A percentile compares a stretch with the other conserved stretches of the same genome.
Conservation (phyloP, 2,888 invertebrate species). For the Scaptomyza polygonia region DNA sequence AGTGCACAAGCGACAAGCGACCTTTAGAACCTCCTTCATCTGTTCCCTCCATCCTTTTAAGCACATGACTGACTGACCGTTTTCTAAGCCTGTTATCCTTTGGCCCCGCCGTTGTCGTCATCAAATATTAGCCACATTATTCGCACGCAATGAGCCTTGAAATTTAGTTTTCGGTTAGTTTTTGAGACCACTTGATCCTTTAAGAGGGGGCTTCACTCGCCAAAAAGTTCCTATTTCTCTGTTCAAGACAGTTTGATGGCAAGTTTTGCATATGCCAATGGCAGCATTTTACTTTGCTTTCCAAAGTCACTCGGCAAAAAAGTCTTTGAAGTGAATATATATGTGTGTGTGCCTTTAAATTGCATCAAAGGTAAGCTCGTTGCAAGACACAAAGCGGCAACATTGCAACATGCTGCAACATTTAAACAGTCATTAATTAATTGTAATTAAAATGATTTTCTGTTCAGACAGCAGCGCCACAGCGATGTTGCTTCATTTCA, state of each 20-base stretch:
- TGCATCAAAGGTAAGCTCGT: constrained; percentile 55
- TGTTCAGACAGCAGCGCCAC: constrained; percentile 11
- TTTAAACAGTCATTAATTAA: constrained; percentile 75
- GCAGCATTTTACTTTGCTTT: constrained; percentile 53
- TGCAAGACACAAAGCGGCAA: constrained; percentile 36
- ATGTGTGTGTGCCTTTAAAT: constrained; percentile 36
- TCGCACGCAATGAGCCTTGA: constrained; percentile 79
- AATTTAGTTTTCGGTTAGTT: constrained; percentile 79
- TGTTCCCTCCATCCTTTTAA: neutral
- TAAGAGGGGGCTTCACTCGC: constrained; percentile 36
- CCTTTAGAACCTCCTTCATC: constrained; percentile 5
- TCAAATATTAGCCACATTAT: constrained; percentile 74
- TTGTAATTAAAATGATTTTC: constrained; percentile 78
- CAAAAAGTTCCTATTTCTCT: constrained; percentile 29
- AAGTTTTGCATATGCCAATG: constrained; percentile 69
- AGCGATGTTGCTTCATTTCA: constrained; percentile 16
- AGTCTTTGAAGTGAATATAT: neutral
- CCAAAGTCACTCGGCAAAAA: constrained; percentile 21
- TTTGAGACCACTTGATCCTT: constrained; percentile 59
- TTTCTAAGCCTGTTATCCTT: constrained; percentile 17
- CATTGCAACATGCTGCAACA: constrained; percentile 36
- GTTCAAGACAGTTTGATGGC: constrained; percentile 53
- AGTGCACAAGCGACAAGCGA: constrained; percentile 59
- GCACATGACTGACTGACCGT: constrained; percentile 41
- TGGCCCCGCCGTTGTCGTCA: constrained; percentile 16